Evolutionary conservation across 1,140 invertebrate genomes (phyloP), one percentile per base, ranked within the genome.

Genomic region (Cotesia glomerata): DNA sequence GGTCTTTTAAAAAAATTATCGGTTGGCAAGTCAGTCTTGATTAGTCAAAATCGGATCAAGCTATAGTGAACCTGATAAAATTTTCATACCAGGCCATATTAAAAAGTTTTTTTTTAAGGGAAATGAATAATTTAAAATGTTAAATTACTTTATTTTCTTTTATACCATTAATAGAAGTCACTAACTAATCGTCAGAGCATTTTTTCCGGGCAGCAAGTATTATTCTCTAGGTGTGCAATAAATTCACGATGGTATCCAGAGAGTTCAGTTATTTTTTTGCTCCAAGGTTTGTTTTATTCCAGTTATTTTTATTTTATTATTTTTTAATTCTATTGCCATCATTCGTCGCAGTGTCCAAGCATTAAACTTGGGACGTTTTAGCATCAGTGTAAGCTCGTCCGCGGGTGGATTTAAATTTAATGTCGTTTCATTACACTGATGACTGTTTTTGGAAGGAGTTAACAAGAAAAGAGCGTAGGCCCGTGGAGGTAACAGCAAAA

Each of bases 391-490:
- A 68, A 35, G 54, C 32, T 61, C 73, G 36, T 45, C 64, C 67
- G 66, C 66, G 62, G 14, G 63, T 68, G 70, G 65, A 68, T 68
- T 73, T 72, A 73, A 72, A 75, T 73, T 75, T 69, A 75, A 73
- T 70, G 71, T 51, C 67, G 63, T 69, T 71, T 78, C 77, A 79
- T 81, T 81, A 78, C 76, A 76, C 77, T 76, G 74, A 35, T 45
- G 34, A 16, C 13, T 7, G 36, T 63, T 35, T 63, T 35, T 35
- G 14, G 36, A 45, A 18, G 3, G 7, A 32, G 32, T 13, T n/a
- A 63, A 35, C 13, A 35, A 35, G 2, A 9, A 36, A 36, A 68
- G 52, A 74, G 74, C 72, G 66, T 69, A 66, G 66, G 64, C 58
- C 18, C 18, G 13, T 39, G 7, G 13, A n/a, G 14, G 32, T 61